Evolutionary conservation across 2,888 invertebrate species (phyloP).

Genomic region (Dione vanillae): DNA sequence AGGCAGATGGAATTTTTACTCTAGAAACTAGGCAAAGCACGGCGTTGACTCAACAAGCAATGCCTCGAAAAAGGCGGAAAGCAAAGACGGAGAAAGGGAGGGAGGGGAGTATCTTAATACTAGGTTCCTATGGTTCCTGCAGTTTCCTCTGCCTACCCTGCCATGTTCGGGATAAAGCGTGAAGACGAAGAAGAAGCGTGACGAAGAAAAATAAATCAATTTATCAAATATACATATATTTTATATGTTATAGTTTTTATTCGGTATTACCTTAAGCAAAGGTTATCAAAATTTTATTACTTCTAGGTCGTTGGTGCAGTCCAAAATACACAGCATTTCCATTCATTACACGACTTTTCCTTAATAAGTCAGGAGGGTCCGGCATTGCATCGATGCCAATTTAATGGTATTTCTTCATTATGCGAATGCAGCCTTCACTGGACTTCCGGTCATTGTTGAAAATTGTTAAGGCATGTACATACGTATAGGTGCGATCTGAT

Average conservation of each 20-base stretch:
- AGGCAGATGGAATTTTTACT: too few relatives aligned
- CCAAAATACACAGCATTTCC: constrained; percentile 9
- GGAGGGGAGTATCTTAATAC: too few relatives aligned
- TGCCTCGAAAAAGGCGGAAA: too few relatives aligned
- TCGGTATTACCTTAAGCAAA: background rate
- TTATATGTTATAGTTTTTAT: background rate
- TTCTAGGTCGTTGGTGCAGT: background rate
- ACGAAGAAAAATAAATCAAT: too few relatives aligned
- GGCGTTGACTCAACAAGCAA: too few relatives aligned
- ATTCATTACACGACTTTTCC: constrained; percentile 32
- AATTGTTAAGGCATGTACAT: constrained; percentile 25
- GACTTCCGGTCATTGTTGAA: constrained; percentile 50
- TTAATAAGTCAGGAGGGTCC: constrained; percentile 33
- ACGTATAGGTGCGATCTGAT: constrained; percentile 9
- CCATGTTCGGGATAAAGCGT: too few relatives aligned
- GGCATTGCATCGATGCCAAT: constrained; percentile 30
- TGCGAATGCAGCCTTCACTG: constrained; percentile 45
- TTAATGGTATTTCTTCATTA: constrained; percentile 38
- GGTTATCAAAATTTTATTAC: background rate
- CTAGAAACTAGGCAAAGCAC: too few relatives aligned
- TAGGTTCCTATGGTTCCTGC: too few relatives aligned
- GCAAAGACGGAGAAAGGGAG: too few relatives aligned
- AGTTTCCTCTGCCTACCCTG: too few relatives aligned
- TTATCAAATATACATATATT: background rate
- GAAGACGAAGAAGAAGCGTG: too few relatives aligned